Percentiles rank a stretch among this genome's conserved stretches.
These are phyloP conservation scores for Lepidothrix coronata DNA, from an alignment of 2,113 vertebrate species.

Conservation along the genomic window DNA sequence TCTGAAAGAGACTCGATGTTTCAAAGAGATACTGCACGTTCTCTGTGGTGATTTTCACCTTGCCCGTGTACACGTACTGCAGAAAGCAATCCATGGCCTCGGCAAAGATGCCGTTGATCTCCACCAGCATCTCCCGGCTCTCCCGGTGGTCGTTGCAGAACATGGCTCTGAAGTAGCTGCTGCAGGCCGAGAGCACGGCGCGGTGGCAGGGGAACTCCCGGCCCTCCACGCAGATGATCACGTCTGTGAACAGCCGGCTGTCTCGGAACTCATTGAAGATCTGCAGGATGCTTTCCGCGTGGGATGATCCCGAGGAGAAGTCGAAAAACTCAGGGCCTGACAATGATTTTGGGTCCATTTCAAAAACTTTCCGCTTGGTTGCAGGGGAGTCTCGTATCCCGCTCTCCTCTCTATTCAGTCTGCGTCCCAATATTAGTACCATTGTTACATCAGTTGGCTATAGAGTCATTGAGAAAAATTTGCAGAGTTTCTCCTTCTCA, in stretches of 20 bases:
- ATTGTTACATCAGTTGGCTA: slow-evolving; percentile 86
- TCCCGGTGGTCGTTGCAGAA: slow-evolving; percentile 94
- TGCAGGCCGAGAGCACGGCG: slow-evolving; percentile 92
- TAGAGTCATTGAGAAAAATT: slow-evolving; percentile 73
- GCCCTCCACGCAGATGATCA: slow-evolving; percentile 93
- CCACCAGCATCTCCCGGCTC: slow-evolving; percentile 91
- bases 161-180: slow-evolving; percentile 96
- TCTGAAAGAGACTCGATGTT: slow-evolving; percentile 97
- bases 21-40: slow-evolving; percentile 98
- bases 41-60: slow-evolving; percentile 94
- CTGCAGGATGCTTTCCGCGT: slow-evolving; percentile 93
- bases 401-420: slow-evolving; percentile 92
- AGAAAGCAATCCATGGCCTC: slow-evolving; percentile 98
- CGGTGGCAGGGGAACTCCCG: slow-evolving; percentile 93
- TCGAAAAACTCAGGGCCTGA: slow-evolving; percentile 88
- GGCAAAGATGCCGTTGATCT: slow-evolving; percentile 94
- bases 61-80: slow-evolving; percentile 95
- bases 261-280: slow-evolving; percentile 96
- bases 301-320: slow-evolving; percentile 91
- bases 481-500: slow-evolving; percentile 34
- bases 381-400: slow-evolving; percentile 92
- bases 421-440: slow-evolving; percentile 97
- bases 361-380: slow-evolving; percentile 96
- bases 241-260: slow-evolving; percentile 91
- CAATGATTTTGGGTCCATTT: slow-evolving; percentile 90